phyloP scores from a whole-genome alignment of 2,113 vertebrate genomes.

The Brachionichthys hirsutus region DNA sequence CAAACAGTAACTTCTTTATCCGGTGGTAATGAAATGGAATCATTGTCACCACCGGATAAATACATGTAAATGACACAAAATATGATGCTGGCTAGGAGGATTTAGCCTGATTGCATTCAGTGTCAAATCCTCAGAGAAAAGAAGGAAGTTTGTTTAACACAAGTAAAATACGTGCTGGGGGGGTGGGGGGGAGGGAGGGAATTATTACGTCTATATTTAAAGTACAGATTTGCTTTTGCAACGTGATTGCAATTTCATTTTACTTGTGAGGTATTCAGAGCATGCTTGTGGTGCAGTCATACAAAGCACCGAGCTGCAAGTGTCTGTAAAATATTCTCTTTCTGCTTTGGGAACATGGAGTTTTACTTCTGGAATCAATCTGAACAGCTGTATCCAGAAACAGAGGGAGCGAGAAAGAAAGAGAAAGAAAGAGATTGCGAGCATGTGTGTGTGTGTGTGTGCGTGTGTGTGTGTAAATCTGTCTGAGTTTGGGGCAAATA shows the following conservation, averaged over 20 bases:
- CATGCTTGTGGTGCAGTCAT: too few species aligned
- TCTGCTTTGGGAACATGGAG: slow-evolving; percentile 64
- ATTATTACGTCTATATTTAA: too few species aligned
- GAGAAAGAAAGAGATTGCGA: slow-evolving; percentile 1
- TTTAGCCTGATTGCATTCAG: background rate
- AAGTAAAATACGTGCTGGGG: too few species aligned
- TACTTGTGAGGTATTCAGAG: too few species aligned
- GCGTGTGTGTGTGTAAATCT: slow-evolving; percentile 1
- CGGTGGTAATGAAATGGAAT: slow-evolving; percentile 58
- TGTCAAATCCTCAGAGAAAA: too few species aligned
- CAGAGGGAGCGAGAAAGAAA: slow-evolving; percentile 19
- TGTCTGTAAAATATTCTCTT: slow-evolving; percentile 54
- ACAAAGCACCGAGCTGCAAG: slow-evolving; percentile 22
- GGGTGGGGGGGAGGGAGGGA: too few species aligned
- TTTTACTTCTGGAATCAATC: slow-evolving; percentile 72
- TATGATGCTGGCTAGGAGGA: slow-evolving; percentile 4
- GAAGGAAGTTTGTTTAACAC: too few species aligned
- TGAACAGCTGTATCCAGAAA: slow-evolving; percentile 67
- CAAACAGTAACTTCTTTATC: slow-evolving; percentile 71
- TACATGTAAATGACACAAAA: slow-evolving; percentile 1
- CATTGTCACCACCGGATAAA: slow-evolving; percentile 53
- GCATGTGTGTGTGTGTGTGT: background rate
- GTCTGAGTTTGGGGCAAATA: background rate
- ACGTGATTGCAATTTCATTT: too few species aligned
- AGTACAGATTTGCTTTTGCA: too few species aligned